phyloP scores from a whole-genome alignment of 2,888 invertebrate species.

The Zootermopsis nevadensis region DNA sequence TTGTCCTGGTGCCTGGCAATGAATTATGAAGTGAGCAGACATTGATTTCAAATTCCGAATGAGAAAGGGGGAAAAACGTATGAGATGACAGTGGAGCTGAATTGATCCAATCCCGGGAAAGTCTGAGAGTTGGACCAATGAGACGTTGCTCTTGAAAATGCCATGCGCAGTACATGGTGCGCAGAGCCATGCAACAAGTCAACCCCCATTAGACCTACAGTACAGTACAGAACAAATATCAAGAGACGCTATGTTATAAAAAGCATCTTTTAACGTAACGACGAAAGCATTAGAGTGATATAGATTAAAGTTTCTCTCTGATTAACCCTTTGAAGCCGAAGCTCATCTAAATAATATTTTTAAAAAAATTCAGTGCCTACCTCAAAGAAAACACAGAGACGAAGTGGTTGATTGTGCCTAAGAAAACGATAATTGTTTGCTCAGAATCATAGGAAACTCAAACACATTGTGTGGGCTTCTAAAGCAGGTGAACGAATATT shows the following conservation, averaged over 20 bases:
- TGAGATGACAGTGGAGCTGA: slow-evolving; percentile 36
- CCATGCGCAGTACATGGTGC: slow-evolving; percentile 34
- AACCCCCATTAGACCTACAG: neutral
- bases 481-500: too few species aligned
- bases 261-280: too few species aligned
- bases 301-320: too few species aligned
- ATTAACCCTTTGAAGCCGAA: too few species aligned
- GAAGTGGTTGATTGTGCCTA: too few species aligned
- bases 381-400: too few species aligned
- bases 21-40: slow-evolving; percentile 39
- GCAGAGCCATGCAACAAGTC: slow-evolving; percentile 38
- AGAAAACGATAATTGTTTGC: too few species aligned
- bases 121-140: slow-evolving; percentile 42
- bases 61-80: neutral
- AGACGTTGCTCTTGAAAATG: slow-evolving; percentile 33
- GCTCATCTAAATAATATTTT: too few species aligned
- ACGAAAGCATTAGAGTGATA: too few species aligned
- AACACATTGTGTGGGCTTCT: too few species aligned
- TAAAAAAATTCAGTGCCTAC: too few species aligned
- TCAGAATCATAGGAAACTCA: too few species aligned
- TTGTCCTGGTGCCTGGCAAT: neutral
- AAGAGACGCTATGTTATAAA: neutral
- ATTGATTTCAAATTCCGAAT: slow-evolving; percentile 43
- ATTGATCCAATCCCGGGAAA: slow-evolving; percentile 46
- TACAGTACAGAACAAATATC: neutral